These are phyloP conservation scores for Pleuronectes platessa DNA, from an alignment of 2,113 vertebrate genomes.

Conservation along the genomic window DNA sequence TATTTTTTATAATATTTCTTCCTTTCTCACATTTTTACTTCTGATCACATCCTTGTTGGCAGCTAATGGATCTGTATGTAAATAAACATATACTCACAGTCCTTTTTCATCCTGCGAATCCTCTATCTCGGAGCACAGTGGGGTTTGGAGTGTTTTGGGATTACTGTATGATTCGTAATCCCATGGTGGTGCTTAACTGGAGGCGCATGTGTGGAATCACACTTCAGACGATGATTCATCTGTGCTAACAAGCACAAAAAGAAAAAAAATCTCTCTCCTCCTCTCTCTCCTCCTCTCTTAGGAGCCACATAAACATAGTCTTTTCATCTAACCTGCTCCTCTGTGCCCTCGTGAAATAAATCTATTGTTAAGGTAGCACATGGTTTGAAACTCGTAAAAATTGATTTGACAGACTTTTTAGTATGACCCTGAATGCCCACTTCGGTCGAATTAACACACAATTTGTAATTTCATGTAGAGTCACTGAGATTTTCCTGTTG, in stretches of 20 bases:
- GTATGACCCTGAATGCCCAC: neutral
- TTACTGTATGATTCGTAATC: conserved; percentile 38
- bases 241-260: conserved; percentile 47
- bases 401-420: neutral
- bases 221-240: conserved; percentile 59
- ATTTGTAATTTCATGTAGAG: too few relatives aligned
- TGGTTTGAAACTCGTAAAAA: neutral
- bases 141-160: conserved; percentile 43
- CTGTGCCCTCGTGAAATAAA: conserved; percentile 22
- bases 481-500: neutral
- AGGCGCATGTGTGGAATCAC: conserved; percentile 39
- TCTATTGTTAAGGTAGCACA: neutral
- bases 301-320: conserved; percentile 34
- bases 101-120: neutral
- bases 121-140: neutral
- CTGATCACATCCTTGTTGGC: conserved; percentile 4
- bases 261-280: conserved; percentile 32
- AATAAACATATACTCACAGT: conserved; percentile 12
- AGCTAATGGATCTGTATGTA: neutral
- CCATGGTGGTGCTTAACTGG: conserved; percentile 46
- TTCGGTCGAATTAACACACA: neutral
- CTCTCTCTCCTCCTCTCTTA: conserved; percentile 19
- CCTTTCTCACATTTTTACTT: neutral
- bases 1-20: neutral
- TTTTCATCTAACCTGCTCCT: conserved; percentile 43